Percentiles rank a stretch among this genome's conserved stretches.
These are phyloP conservation scores for Zaprionus ghesquierei DNA, from an alignment of 1,140 invertebrate species.

Conservation along the genomic window DNA sequence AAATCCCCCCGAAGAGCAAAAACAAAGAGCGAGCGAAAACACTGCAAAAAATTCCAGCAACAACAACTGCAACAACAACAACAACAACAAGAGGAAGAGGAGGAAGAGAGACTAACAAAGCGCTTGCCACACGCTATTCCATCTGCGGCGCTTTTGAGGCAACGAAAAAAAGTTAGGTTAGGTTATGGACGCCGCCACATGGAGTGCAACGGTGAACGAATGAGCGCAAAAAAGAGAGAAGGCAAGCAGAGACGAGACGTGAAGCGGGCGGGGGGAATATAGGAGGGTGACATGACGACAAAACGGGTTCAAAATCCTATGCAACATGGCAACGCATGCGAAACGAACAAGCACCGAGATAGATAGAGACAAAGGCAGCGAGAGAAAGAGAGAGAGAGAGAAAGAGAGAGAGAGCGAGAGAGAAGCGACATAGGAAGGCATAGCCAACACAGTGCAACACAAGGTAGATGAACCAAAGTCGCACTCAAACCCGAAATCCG, in stretches of 20 bases:
- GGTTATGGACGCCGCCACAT: conserved; percentile 78
- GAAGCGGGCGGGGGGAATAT: neutral
- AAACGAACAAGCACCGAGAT: conserved; percentile 33
- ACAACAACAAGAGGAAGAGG: conserved; percentile 1
- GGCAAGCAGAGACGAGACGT: neutral
- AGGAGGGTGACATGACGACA: conserved; percentile 31
- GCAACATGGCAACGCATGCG: conserved; percentile 73
- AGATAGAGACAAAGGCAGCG: conserved; percentile 1
- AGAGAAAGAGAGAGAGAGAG: neutral
- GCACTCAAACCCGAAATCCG: conserved; percentile 22
- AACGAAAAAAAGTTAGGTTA: conserved; percentile 74
- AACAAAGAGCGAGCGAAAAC: conserved; percentile 27
- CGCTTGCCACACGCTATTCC: conserved; percentile 42
- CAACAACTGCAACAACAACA: neutral
- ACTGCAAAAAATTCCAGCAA: neutral
- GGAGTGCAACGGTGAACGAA: conserved; percentile 38
- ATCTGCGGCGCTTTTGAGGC: conserved; percentile 35
- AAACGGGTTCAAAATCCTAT: conserved; percentile 82
- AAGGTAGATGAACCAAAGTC: conserved; percentile 75
- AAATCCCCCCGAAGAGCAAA: conserved; percentile 35
- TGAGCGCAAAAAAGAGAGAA: neutral
- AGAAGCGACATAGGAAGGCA: neutral
- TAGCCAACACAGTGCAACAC: conserved; percentile 1
- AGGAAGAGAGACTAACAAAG: conserved; percentile 44
- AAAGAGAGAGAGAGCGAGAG: neutral